Evolutionary conservation across 2,113 vertebrate genomes (phyloP).

Genomic region (Gorsachius goisagi): DNA sequence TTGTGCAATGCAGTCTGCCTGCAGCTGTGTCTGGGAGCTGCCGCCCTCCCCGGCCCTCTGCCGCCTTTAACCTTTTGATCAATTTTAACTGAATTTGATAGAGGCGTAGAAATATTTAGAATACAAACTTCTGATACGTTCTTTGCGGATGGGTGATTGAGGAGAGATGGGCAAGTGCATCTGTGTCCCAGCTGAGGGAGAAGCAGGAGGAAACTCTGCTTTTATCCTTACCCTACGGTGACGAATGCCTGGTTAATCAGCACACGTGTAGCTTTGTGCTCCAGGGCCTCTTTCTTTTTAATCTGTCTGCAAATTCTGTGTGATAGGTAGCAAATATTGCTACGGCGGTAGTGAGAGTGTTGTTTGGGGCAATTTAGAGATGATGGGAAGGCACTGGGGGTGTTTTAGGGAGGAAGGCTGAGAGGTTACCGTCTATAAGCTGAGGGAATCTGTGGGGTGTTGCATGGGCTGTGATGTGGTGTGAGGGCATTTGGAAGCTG

Average conservation of each 20-base stretch:
- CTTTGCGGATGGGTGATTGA: neutral
- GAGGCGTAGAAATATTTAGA: neutral
- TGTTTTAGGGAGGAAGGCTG: neutral
- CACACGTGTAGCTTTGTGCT: fast-evolving
- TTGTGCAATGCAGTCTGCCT: neutral
- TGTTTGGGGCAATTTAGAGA: neutral
- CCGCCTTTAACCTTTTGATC: neutral
- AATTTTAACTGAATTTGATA: neutral
- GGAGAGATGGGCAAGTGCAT: neutral
- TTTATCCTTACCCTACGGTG: neutral
- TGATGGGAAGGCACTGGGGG: neutral
- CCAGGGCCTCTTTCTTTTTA: neutral
- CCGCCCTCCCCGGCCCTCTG: neutral
- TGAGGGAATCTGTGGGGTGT: neutral
- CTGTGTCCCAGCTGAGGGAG: neutral
- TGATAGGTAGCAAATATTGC: neutral
- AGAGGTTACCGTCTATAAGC: neutral
- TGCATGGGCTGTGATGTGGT: neutral
- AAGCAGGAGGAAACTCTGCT: neutral
- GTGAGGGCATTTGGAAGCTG: neutral
- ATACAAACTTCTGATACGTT: neutral
- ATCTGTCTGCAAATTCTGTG: neutral
- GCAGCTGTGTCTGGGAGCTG: neutral
- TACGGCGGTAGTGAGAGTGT: fast-evolving
- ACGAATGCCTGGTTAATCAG: neutral